Percentiles rank a stretch among this genome's conserved stretches.
phyloP scores from a whole-genome alignment of 2,888 invertebrate genomes.

The Cephus spinipes region DNA sequence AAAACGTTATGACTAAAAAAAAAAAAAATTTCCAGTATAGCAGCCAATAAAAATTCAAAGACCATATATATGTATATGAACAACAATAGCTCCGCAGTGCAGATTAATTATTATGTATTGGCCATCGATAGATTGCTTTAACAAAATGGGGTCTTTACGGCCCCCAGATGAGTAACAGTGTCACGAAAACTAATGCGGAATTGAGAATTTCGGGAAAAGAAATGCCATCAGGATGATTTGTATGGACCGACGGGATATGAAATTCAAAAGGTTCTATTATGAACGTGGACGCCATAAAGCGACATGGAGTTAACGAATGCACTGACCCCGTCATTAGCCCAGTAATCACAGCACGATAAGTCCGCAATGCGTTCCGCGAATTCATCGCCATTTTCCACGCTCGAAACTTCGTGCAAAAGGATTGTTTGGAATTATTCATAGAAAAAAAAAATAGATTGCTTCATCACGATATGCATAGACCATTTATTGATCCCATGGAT shows the following conservation, averaged over 20 bases:
- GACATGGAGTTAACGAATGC: neutral
- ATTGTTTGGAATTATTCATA: neutral
- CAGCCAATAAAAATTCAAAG: neutral
- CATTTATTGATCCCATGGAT: neutral
- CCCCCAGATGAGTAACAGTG: no score
- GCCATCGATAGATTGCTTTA: no score
- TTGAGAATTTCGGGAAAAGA: neutral
- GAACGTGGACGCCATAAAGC: no score
- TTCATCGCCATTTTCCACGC: neutral
- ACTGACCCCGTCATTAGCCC: neutral
- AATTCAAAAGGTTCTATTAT: neutral
- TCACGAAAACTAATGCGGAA: no score
- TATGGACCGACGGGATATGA: neutral
- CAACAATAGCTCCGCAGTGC: no score
- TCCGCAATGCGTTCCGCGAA: neutral
- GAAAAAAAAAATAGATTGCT: neutral
- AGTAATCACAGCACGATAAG: neutral
- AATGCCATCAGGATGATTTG: neutral
- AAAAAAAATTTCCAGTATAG: neutral
- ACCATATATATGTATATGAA: no score
- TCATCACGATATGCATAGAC: neutral
- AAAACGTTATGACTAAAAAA: neutral
- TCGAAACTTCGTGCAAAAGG: neutral
- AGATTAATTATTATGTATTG: no score
- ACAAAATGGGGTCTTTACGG: no score